A percentile compares a stretch with the other conserved stretches of the same genome.
These are phyloP conservation scores for Channallabes apus DNA, from an alignment of 2,797 vertebrate genomes.

Conservation along the genomic window DNA sequence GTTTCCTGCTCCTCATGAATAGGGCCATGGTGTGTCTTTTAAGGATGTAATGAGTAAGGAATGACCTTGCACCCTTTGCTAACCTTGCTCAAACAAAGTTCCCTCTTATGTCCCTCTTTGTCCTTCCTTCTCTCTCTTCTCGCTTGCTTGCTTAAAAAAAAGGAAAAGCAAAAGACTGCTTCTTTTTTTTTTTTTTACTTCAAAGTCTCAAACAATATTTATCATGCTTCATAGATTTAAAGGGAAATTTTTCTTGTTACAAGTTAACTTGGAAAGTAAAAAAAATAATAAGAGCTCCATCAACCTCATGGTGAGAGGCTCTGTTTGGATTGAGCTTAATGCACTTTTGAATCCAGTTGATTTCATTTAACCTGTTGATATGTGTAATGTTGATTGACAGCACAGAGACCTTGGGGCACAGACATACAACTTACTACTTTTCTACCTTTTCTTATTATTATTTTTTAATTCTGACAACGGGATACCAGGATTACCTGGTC, in stretches of 20 bases:
- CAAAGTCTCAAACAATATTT: constrained; percentile 13
- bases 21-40: constrained; percentile 64
- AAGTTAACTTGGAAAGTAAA: not conserved
- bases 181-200: not conserved
- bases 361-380: not conserved
- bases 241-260: not conserved
- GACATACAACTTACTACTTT: not conserved
- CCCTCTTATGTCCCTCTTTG: constrained; percentile 14
- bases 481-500: not conserved
- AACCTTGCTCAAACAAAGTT: constrained; percentile 45
- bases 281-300: not conserved
- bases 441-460: not conserved
- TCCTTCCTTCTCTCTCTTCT: constrained; percentile 3
- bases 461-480: not conserved
- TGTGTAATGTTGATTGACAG: not conserved
- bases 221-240: not conserved
- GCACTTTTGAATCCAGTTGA: too few relatives aligned
- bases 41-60: constrained; percentile 58
- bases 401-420: not conserved
- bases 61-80: constrained; percentile 54
- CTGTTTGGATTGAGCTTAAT: not conserved
- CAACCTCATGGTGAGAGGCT: not conserved
- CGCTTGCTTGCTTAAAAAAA: constrained; percentile 27
- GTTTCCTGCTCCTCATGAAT: constrained; percentile 52
- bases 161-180: not conserved